Base-by-base conservation (phyloP, 2,888 invertebrate species). In the Acronicta leporina region DNA sequence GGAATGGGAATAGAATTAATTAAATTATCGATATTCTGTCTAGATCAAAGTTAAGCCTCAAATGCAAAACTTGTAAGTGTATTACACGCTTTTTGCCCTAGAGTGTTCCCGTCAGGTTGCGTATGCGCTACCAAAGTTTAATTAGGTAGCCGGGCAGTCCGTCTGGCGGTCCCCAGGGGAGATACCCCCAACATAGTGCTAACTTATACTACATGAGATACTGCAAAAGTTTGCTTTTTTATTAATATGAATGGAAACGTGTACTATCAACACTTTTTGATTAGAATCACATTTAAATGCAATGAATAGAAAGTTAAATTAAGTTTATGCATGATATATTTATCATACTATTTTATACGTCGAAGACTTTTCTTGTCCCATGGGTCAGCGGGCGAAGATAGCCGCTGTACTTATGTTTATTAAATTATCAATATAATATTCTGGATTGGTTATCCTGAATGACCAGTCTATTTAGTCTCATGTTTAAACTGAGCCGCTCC, bases 191-290 rank as follows among this genome's bases (percentile, higher is more conserved):
- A 49, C 44, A 51, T 50, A 57, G 64, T 58, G 14, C 7, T 15
- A 63, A 46, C 56, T 62, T 72, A 59, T 72, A 33, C 33, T 15
- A 46, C 59, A 63, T 40, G 59, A 59, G 51, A 54, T 42, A 55
- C 58, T 16, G 38, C 7, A 9, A 64, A 75, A 74, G 60, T 73
- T 75, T 64, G 10, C 44, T 56, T 73, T 67, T 51, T 56, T 63
- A 54, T 50, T 55, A 43, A 43, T 38, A 55, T 65, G 47, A 60
- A 68, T 54, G 40, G 25, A 15, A 54, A 15, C 3, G 10, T 16
- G 50, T 14, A 38, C 33, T 57, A 25, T 52, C 40, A 38, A 50
- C 41, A 14, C 10, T 56, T 51, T 38, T 38, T 60, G 45, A 60
- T 68, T 55, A 64, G 49, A 69, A 61, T 50, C 33, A 16, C 13